phyloP scores from a whole-genome alignment of 2,113 vertebrate genomes.

The Myotis brandtii region DNA sequence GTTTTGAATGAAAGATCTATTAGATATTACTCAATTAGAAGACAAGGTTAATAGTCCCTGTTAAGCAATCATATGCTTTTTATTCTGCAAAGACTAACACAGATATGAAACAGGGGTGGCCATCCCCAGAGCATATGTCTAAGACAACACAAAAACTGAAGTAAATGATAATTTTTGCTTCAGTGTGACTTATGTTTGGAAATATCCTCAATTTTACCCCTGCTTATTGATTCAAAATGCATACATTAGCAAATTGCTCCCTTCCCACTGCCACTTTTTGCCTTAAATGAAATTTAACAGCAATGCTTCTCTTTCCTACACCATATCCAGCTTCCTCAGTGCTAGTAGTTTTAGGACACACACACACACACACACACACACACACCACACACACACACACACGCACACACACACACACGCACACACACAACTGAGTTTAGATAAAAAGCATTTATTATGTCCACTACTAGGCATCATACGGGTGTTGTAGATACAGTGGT shows the following conservation, averaged over 20 bases:
- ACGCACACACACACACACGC: not conserved
- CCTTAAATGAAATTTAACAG: constrained; percentile 7
- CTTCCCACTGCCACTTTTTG: not conserved
- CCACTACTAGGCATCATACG: not conserved
- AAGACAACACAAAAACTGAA: not conserved
- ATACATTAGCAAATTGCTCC: not conserved
- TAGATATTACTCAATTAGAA: constrained; percentile 31
- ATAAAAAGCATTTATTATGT: not conserved
- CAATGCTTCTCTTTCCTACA: not conserved
- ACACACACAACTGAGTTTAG: not conserved
- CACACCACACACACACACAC: not conserved
- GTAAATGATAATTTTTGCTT: not conserved
- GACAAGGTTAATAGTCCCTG: not conserved
- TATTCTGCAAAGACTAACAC: constrained; percentile 34
- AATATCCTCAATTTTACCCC: not conserved
- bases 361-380: not conserved
- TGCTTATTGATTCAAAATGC: not conserved
- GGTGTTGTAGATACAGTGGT: not conserved
- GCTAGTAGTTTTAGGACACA: not conserved
- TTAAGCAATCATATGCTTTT: constrained; percentile 56
- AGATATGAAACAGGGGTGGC: constrained; percentile 6
- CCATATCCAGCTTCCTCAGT: not conserved
- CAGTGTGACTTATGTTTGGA: not conserved
- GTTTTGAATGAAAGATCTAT: constrained; percentile 52
- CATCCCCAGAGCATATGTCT: not conserved